A percentile compares a stretch with the other conserved stretches of the same genome.
phyloP scores from a whole-genome alignment of 1,140 invertebrate species.

The Sinonovacula constricta region DNA sequence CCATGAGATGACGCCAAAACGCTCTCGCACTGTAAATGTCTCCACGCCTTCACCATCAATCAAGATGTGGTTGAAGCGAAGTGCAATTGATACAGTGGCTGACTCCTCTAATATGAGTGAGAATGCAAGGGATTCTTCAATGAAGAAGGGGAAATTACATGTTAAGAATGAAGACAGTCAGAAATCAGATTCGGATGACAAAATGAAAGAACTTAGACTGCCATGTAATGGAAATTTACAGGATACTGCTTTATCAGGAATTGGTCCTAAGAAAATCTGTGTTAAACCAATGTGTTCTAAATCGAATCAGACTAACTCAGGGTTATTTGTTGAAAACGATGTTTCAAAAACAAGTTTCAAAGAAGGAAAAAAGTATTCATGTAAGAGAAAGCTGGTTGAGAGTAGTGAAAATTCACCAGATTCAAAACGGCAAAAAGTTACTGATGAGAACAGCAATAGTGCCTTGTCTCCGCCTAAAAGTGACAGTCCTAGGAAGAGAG shows the following conservation, averaged over 20 bases:
- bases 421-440: conserved; percentile 11
- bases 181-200: neutral
- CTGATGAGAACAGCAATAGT: conserved; percentile 8
- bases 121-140: neutral
- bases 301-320: neutral
- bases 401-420: conserved; percentile 17
- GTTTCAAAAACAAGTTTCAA: neutral
- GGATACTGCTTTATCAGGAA: neutral
- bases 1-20: conserved; percentile 27
- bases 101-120: neutral
- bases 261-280: neutral
- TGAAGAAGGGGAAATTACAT: neutral
- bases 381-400: conserved; percentile 42
- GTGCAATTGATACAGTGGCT: conserved; percentile 4
- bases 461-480: neutral
- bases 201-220: neutral
- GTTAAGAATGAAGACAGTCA: neutral
- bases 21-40: neutral
- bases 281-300: conserved; percentile 4
- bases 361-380: neutral
- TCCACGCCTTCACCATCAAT: conserved; percentile 32
- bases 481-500: conserved; percentile 15
- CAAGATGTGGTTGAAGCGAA: conserved; percentile 47
- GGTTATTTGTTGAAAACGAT: neutral
- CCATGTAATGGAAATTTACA: neutral